phyloP scores from a whole-genome alignment of 2,113 vertebrate genomes.

The Archilochus colubris region DNA sequence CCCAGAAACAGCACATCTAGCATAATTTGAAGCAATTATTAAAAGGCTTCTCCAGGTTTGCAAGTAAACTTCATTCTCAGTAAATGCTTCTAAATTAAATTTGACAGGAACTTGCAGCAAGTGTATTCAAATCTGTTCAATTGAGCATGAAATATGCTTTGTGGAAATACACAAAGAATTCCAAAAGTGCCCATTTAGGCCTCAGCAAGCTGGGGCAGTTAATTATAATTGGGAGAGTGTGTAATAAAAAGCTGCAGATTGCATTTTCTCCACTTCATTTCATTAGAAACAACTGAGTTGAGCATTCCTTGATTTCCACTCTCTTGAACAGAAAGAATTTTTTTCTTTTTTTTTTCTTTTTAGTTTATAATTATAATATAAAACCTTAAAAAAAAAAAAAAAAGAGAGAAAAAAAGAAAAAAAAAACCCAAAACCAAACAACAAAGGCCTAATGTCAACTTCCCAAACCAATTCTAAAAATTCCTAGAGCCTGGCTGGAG shows the following conservation, averaged over 20 bases:
- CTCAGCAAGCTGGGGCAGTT: constrained; percentile 46
- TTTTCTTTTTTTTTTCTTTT: not conserved
- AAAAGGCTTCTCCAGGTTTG: constrained; percentile 23
- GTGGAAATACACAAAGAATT: constrained; percentile 54
- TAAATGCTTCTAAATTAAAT: constrained; percentile 30
- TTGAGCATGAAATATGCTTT: constrained; percentile 62
- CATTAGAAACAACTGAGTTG: constrained; percentile 4
- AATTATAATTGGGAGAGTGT: constrained; percentile 25
- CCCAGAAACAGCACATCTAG: not conserved
- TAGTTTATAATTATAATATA: constrained; percentile 4
- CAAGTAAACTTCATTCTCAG: constrained; percentile 38
- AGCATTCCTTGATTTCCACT: constrained; percentile 15
- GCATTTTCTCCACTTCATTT: constrained; percentile 43
- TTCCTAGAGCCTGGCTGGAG: constrained; percentile 37
- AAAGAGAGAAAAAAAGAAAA: not conserved
- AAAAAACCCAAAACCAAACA: not conserved
- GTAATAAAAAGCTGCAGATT: constrained; percentile 38
- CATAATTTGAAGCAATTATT: not conserved
- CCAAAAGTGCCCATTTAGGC: constrained; percentile 40
- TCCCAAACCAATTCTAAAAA: constrained; percentile 45
- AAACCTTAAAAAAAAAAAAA: not conserved
- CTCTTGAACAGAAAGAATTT: not conserved
- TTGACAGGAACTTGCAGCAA: constrained; percentile 56
- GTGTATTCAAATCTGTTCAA: constrained; percentile 68
- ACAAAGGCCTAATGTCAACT: constrained; percentile 50